phyloP scores from a whole-genome alignment of 2,113 vertebrate species.

The Paracanthobrama guichenoti region DNA sequence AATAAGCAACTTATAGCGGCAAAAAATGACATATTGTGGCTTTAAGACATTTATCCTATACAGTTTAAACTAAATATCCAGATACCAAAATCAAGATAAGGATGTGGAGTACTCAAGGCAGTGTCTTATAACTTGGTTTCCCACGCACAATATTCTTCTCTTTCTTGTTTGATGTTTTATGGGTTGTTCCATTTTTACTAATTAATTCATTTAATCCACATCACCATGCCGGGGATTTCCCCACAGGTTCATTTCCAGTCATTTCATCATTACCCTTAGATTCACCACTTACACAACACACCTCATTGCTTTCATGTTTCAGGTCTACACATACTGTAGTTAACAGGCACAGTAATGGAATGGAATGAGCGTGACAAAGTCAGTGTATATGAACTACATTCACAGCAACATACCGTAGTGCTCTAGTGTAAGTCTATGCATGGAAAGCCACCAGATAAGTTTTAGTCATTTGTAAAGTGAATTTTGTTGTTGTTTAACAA shows the following conservation, averaged over 20 bases:
- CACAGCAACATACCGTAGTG: neutral
- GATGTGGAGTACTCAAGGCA: neutral
- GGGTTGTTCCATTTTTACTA: constrained; percentile 1
- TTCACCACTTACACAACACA: neutral
- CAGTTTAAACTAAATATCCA: neutral
- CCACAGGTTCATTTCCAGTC: constrained; percentile 7
- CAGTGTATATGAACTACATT: neutral
- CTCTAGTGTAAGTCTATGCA: neutral
- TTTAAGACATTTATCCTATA: too few relatives aligned
- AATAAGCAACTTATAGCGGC: too few relatives aligned
- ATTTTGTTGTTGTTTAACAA: constrained; percentile 4
- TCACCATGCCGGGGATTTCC: constrained; percentile 28
- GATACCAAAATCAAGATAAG: neutral
- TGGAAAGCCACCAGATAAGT: neutral
- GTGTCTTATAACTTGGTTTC: neutral
- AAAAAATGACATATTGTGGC: too few relatives aligned
- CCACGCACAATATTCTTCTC: constrained; percentile 5
- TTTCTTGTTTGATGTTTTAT: constrained; percentile 41
- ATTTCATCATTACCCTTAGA: constrained; percentile 44
- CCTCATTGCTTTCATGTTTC: neutral
- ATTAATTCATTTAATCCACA: constrained; percentile 23
- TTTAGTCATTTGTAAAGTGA: neutral
- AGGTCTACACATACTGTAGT: neutral
- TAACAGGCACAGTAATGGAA: constrained; percentile 1
- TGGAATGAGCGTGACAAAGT: neutral